Evolutionary conservation across 2,888 invertebrate genomes (phyloP).

Genomic region (Agrochola macilenta): DNA sequence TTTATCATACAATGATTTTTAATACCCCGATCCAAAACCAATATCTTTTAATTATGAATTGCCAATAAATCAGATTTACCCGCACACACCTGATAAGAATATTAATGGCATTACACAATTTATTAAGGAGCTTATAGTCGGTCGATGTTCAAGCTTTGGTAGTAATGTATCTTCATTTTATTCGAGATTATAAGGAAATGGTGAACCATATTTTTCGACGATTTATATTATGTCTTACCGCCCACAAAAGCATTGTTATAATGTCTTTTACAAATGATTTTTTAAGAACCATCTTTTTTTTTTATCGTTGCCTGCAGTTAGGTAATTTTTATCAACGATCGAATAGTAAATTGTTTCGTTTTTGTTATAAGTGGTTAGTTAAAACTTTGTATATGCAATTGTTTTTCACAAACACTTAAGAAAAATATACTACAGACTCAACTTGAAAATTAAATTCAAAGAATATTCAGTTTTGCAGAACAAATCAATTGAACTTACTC

Average conservation of each 20-base stretch:
- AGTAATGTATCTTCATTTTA: conserved; percentile 36
- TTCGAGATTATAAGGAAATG: conserved; percentile 14
- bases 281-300: neutral
- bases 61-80: conserved; percentile 46
- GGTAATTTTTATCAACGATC: neutral
- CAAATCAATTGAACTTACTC: no score
- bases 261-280: neutral
- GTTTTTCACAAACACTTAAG: no score
- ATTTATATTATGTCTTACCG: neutral
- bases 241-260: neutral
- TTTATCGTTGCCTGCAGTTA: neutral
- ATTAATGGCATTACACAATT: conserved; percentile 33
- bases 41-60: conserved; percentile 27
- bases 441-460: no score
- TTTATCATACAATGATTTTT: neutral
- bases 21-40: neutral
- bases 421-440: no score
- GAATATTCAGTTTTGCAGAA: no score
- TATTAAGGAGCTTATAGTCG: conserved; percentile 24
- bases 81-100: conserved; percentile 30
- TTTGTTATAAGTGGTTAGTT: no score
- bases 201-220: neutral
- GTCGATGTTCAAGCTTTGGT: neutral
- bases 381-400: no score
- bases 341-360: no score